phyloP scores from a whole-genome alignment of 2,797 vertebrate species.

The Pachyuromys duprasi region DNA sequence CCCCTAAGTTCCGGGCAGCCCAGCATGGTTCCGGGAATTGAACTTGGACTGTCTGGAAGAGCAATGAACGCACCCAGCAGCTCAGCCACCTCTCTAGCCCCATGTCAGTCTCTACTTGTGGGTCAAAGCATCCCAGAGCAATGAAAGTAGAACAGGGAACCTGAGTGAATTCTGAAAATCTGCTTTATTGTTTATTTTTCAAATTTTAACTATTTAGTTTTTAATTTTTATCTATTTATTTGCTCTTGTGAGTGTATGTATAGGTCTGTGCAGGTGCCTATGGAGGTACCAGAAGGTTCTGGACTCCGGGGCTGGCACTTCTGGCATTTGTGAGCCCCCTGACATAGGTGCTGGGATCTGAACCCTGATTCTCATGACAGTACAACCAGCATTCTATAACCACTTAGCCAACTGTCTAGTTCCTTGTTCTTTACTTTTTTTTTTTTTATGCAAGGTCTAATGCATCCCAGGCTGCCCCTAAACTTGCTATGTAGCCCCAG shows the following conservation, averaged over 20 bases:
- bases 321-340: not conserved
- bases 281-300: not conserved
- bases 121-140: not conserved
- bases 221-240: not conserved
- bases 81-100: not conserved
- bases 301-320: not conserved
- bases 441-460: not conserved
- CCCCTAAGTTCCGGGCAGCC: not conserved
- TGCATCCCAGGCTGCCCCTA: not conserved
- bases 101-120: not conserved
- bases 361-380: not conserved
- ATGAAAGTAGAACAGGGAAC: conserved; percentile 4
- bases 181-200: not conserved
- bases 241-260: too few relatives aligned
- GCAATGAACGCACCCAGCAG: not conserved
- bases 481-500: not conserved
- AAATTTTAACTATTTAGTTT: not conserved
- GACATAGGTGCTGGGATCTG: not conserved
- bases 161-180: conserved; percentile 25
- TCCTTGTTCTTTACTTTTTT: too few relatives aligned
- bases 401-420: not conserved
- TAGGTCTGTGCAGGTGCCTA: not conserved
- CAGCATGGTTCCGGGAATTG: not conserved
- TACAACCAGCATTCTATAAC: not conserved
- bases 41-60: not conserved